Conservation (phyloP, 30 jellyfish, hydroid and myxozoan genomes). For the Morbakka virulenta region DNA sequence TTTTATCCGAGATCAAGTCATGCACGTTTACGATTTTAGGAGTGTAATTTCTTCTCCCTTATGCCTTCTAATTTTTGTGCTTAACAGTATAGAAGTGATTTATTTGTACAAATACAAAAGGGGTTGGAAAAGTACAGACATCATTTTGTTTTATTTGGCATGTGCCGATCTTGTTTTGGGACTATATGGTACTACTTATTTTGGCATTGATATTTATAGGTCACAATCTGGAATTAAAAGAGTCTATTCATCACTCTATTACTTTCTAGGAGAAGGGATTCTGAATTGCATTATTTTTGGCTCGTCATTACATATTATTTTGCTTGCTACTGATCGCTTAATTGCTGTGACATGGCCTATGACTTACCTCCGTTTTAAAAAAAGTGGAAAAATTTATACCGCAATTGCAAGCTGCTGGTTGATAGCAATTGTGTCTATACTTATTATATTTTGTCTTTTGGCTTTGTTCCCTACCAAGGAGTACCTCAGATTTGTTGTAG, state of each 20-base stretch:
- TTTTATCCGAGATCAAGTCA: no score
- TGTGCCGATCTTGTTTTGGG: background rate
- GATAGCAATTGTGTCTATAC: background rate
- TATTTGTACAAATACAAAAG: background rate
- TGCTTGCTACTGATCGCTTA: background rate
- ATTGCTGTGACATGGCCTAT: background rate
- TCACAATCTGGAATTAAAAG: no score
- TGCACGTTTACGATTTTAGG: background rate
- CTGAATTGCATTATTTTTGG: background rate
- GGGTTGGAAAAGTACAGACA: background rate
- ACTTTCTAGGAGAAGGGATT: background rate
- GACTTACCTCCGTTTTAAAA: background rate
- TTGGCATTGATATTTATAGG: no score
- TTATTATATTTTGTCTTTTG: no score
- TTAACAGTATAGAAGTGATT: background rate
- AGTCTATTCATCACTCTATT: no score
- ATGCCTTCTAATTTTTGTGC: background rate
- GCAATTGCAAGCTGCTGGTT: background rate
- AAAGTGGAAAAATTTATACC: background rate
- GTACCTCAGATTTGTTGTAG: background rate
- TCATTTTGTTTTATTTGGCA: background rate
- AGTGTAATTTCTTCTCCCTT: background rate
- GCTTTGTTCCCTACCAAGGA: background rate
- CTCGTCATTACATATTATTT: background rate
- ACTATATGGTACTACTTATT: background rate